These are phyloP conservation scores for Aphis craccivora DNA, from an alignment of 1,140 invertebrate species.

Conservation along the genomic window DNA sequence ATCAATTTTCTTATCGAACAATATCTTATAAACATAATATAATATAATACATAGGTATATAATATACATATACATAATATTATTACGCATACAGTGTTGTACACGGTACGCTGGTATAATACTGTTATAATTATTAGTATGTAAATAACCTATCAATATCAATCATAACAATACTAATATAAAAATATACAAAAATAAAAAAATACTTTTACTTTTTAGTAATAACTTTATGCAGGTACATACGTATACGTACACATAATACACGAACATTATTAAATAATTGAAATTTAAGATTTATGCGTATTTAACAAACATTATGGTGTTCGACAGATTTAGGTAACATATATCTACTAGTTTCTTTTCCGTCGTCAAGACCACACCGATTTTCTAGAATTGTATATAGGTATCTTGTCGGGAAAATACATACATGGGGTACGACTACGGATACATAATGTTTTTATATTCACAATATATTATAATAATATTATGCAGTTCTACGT, in stretches of 20 bases:
- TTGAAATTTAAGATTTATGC: background rate
- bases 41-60: background rate
- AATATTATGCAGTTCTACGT: background rate
- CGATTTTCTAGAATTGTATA: too few relatives aligned
- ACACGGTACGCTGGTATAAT: background rate
- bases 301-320: background rate
- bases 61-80: background rate
- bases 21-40: background rate
- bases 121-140: background rate
- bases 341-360: background rate
- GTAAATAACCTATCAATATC: conserved; percentile 7
- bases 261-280: background rate
- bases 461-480: background rate
- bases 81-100: background rate
- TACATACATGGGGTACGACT: background rate
- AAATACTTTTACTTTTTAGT: background rate
- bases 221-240: background rate
- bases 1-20: conserved; percentile 17
- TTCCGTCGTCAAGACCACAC: background rate
- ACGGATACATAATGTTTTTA: background rate
- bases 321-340: background rate
- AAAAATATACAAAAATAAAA: background rate
- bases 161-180: conserved; percentile 10
- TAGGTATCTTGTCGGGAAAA: too few relatives aligned
- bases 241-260: background rate